Conservation (phyloP, 2,888 invertebrate species). For the Drosophila imparisetae region DNA sequence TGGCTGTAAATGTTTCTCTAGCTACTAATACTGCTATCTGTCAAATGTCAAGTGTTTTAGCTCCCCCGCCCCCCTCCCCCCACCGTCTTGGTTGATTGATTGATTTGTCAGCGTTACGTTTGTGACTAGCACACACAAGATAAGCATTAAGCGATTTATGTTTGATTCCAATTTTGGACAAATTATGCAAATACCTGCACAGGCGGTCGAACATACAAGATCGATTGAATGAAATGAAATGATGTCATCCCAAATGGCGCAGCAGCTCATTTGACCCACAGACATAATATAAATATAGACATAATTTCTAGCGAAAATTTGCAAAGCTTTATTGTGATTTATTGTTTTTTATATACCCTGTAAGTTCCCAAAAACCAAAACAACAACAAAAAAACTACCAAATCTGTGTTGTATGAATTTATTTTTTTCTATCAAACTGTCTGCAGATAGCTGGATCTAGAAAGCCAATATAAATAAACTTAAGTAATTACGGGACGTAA, state of each 20-base stretch:
- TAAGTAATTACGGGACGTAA: too few species aligned
- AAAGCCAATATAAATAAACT: too few species aligned
- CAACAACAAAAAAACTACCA: too few species aligned
- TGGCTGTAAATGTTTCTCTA: conserved; percentile 7
- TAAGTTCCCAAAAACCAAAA: too few species aligned
- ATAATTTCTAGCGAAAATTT: too few species aligned
- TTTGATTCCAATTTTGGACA: conserved; percentile 65
- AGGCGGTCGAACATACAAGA: conserved; percentile 19
- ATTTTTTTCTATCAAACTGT: too few species aligned
- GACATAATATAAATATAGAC: too few species aligned
- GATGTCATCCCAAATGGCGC: conserved; percentile 60
- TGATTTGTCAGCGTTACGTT: conserved; percentile 66
- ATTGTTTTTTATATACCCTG: too few species aligned
- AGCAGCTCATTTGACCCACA: conserved; percentile 30
- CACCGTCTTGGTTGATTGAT: conserved; percentile 44
- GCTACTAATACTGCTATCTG: conserved; percentile 31
- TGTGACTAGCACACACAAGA: conserved; percentile 57
- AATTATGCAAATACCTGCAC: conserved; percentile 67
- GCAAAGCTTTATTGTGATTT: too few species aligned
- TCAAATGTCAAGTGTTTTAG: conserved; percentile 52
- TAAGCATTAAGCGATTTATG: conserved; percentile 65
- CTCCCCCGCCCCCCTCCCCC: not conserved
- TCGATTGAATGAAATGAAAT: conserved; percentile 37
- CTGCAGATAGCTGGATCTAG: too few species aligned
- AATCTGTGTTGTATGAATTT: too few species aligned